A percentile compares a stretch with the other conserved stretches of the same genome.
Conservation (phyloP, 2,888 invertebrate genomes). For the Euclidia mi region DNA sequence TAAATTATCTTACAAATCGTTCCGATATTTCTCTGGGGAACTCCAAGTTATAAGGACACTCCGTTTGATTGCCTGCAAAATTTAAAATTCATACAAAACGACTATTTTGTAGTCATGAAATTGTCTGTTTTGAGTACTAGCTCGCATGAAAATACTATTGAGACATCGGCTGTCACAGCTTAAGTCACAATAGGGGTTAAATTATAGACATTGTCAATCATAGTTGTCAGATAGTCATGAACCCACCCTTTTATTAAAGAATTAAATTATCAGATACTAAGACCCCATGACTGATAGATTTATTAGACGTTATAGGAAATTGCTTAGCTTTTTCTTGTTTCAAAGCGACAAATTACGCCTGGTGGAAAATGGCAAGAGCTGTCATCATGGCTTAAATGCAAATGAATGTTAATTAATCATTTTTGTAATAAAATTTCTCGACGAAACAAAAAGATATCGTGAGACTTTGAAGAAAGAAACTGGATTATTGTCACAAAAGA, state of each 20-base stretch:
- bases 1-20: too few species aligned
- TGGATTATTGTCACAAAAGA: too few species aligned
- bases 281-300: not conserved
- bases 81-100: not conserved
- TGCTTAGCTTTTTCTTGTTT: too few species aligned
- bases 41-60: not conserved
- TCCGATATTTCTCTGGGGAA: too few species aligned
- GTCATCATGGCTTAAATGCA: too few species aligned
- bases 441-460: too few species aligned
- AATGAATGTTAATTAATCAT: too few species aligned
- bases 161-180: not conserved
- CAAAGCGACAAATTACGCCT: too few species aligned
- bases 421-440: too few species aligned
- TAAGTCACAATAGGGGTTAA: conserved; percentile 36
- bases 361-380: too few species aligned
- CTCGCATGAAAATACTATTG: not conserved
- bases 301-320: too few species aligned
- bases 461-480: too few species aligned
- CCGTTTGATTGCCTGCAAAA: not conserved
- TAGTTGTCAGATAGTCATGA: conserved; percentile 30
- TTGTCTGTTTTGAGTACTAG: not conserved
- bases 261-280: conserved; percentile 12
- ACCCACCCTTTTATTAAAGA: conserved; percentile 11
- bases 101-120: not conserved
- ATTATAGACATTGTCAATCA: conserved; percentile 42